Percentiles rank a stretch among this genome's conserved stretches.
These are phyloP conservation scores for Erebia ligea DNA, from an alignment of 2,888 invertebrate species.

Conservation along the genomic window DNA sequence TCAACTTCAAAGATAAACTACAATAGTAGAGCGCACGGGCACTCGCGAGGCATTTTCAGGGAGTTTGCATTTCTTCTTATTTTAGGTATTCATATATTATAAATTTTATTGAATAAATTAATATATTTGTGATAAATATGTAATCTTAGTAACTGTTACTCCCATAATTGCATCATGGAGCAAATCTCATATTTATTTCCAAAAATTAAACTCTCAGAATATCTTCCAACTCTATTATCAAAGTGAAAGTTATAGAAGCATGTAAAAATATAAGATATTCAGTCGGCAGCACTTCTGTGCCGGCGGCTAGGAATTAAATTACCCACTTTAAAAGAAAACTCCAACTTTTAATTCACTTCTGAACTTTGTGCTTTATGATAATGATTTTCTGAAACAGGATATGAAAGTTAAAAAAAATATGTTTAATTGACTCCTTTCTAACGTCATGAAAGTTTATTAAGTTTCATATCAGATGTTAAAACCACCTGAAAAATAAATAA, in stretches of 20 bases:
- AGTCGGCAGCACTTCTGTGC: conserved; percentile 36
- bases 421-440: conserved; percentile 39
- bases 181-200: too few species aligned
- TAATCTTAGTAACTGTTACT: too few species aligned
- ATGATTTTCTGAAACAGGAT: conserved; percentile 40
- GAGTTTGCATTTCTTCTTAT: too few species aligned
- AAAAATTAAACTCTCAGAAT: neutral
- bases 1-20: too few species aligned
- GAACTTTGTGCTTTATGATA: conserved; percentile 44
- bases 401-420: conserved; percentile 37
- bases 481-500: too few species aligned
- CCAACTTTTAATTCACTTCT: conserved; percentile 42
- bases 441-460: conserved; percentile 23
- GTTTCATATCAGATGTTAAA: conserved; percentile 6
- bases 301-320: conserved; percentile 40
- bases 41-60: too few species aligned
- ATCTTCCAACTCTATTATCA: conserved; percentile 15
- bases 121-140: too few species aligned
- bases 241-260: conserved; percentile 21
- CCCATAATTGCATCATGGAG: too few species aligned
- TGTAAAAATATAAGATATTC: conserved; percentile 28
- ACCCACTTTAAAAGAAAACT: conserved; percentile 40
- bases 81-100: too few species aligned
- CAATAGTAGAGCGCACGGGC: too few species aligned
- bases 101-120: too few species aligned